Conservation (phyloP, 2,797 vertebrate species). For the Rhadinocentrus ornatus region DNA sequence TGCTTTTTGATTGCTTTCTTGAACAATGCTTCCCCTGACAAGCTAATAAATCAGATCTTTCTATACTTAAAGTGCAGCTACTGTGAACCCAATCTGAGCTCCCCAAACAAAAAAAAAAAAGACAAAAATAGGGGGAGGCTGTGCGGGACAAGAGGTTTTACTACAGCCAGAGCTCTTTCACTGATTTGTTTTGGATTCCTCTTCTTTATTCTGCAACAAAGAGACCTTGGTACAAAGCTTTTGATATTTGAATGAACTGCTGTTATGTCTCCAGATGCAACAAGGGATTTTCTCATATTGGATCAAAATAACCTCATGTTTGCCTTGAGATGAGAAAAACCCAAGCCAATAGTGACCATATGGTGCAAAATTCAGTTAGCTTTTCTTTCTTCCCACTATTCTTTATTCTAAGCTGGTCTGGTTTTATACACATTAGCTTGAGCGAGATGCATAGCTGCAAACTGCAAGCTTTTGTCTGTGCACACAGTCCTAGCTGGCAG, state of each 20-base stretch:
- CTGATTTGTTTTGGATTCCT: conserved; percentile 80
- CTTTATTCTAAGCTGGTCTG: conserved; percentile 28
- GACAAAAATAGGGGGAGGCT: conserved; percentile 67
- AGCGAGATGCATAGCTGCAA: conserved; percentile 44
- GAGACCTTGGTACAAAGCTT: conserved; percentile 71
- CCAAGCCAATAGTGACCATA: conserved; percentile 67
- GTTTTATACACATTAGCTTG: conserved; percentile 59
- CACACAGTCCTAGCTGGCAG: conserved; percentile 73
- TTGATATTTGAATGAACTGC: conserved; percentile 78
- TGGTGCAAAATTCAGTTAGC: conserved; percentile 68
- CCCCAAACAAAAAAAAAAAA: conserved; percentile 68
- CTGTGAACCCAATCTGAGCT: conserved; percentile 87
- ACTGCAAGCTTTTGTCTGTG: conserved; percentile 41
- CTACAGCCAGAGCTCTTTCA: conserved; percentile 81
- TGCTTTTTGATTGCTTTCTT: conserved; percentile 99
- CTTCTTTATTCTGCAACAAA: conserved; percentile 82
- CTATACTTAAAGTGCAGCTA: conserved; percentile 87
- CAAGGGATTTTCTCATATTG: conserved; percentile 69
- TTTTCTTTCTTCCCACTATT: conserved; percentile 7
- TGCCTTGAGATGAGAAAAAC: conserved; percentile 64
- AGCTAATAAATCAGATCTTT: conserved; percentile 99
- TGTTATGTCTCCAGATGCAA: conserved; percentile 76
- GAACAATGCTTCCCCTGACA: conserved; percentile 98
- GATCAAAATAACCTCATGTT: conserved; percentile 74
- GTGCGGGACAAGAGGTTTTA: conserved; percentile 85